These are phyloP conservation scores for Synchiropus splendidus DNA, from an alignment of 2,113 vertebrate genomes.

Conservation along the genomic window DNA sequence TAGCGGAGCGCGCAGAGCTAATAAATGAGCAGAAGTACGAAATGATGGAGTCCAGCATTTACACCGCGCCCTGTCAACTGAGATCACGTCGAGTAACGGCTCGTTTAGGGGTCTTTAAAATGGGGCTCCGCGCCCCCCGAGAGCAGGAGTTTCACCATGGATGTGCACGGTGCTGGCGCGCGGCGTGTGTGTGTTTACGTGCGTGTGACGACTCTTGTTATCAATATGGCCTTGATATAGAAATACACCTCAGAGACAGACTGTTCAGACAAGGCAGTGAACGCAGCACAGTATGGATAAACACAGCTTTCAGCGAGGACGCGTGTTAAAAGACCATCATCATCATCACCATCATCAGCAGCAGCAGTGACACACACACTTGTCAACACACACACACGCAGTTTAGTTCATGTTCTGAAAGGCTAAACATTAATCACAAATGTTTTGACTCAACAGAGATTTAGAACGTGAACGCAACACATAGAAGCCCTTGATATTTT, in stretches of 20 bases:
- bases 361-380: constrained; percentile 8
- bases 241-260: constrained; percentile 22
- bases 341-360: constrained; percentile 36
- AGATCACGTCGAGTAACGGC: constrained; percentile 62
- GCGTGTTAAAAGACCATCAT: constrained; percentile 33
- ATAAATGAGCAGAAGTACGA: constrained; percentile 84
- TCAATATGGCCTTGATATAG: constrained; percentile 12
- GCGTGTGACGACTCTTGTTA: constrained; percentile 13
- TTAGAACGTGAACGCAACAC: too few species aligned
- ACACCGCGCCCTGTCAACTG: constrained; percentile 82
- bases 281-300: constrained; percentile 25
- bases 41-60: constrained; percentile 78
- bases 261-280: constrained; percentile 21
- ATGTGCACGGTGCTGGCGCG: not conserved
- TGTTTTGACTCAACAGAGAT: too few species aligned
- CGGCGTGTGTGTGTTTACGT: not conserved
- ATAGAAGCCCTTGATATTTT: too few species aligned
- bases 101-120: too few species aligned
- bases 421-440: too few species aligned
- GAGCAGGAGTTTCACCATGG: not conserved
- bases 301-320: constrained; percentile 23
- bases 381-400: not conserved
- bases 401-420: too few species aligned
- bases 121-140: too few species aligned
- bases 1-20: constrained; percentile 75